Evolutionary conservation across 2,797 vertebrate species (phyloP).

Genomic region (Galaxias olidus): DNA sequence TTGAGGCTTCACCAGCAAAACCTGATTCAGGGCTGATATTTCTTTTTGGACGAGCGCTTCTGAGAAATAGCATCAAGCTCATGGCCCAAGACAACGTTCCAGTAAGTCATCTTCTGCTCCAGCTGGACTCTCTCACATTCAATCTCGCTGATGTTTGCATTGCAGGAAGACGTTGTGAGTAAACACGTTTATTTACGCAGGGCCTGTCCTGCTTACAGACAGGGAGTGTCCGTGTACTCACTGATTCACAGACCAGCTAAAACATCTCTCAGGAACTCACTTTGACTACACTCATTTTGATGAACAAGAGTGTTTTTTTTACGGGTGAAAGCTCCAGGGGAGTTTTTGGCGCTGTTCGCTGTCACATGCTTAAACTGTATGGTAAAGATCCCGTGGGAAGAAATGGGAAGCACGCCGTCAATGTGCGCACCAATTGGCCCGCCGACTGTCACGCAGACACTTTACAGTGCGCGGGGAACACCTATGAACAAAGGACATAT

Average conservation of each 20-base stretch:
- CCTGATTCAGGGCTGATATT: no score
- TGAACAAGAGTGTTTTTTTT: constrained; percentile 33
- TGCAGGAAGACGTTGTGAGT: not conserved
- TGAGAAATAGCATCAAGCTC: no score
- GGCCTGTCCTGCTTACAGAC: constrained; percentile 14
- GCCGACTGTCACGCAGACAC: not conserved
- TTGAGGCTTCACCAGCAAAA: no score
- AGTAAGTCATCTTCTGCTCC: no score
- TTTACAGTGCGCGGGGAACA: not conserved
- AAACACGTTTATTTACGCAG: constrained; percentile 15
- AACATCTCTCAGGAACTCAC: constrained; percentile 34
- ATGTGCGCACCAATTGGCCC: constrained; percentile 4
- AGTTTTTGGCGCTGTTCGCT: not conserved
- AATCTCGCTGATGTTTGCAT: no score
- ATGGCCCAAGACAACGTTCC: no score
- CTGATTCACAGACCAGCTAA: constrained; percentile 38
- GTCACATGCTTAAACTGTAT: not conserved
- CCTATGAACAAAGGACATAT: constrained; percentile 45
- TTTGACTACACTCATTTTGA: constrained; percentile 47
- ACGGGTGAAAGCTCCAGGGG: no score
- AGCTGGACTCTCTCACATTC: no score
- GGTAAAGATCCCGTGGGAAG: constrained; percentile 4
- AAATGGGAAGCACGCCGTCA: not conserved
- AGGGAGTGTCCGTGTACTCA: constrained; percentile 20
- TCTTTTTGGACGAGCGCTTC: no score